Base-by-base conservation (phyloP, 1,140 invertebrate genomes). In the Bombyx mandarina region DNA sequence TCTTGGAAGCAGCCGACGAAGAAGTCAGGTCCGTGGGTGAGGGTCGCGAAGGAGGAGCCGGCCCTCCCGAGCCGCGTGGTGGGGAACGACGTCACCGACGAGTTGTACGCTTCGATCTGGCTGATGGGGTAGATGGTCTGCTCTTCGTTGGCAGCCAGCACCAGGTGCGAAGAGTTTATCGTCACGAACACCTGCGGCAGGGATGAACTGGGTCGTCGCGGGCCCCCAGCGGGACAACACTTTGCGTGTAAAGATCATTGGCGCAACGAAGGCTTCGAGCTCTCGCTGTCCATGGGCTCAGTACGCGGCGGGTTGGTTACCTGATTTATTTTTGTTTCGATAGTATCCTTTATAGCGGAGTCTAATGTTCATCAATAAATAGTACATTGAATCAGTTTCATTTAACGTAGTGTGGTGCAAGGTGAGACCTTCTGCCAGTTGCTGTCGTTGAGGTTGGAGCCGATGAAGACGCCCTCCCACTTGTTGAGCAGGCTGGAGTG, bases 1-100 rank as follows among this genome's bases (percentile, higher is more conserved):
- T 99, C 97, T 80, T 97, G 94, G 79, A 97, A 93, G 79, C 97
- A 99, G 3, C 97, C 97, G 12, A 97, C 93, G 78, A 96, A 96
- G 62, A 91, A 93, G 42, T 93, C 91, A 0, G 93, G 91, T 5
- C 91, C 91, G 65, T 94, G 92, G 0, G 92, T 91, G 46, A 94
- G 82, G 63, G 91, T 91, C 9, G 90, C 86, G 35, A 94, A 83
- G 61, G 92, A 92, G n/a, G 89, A 88, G 50, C 92, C 92, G 9
- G 93, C 93, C 0, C 93, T 93, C 18, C 95, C 94, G 8, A 96
- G 89, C 65, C 94, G 94, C 2, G 95, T 96, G 7, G 91, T 91
- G 1, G 94, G 93, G 74, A 96, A 96, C 47, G 93, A 94, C 18
- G 94, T 95, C 56, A 93, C 92, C 26, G 91, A 91, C 18, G 90